Evolutionary conservation across 2,888 invertebrate genomes (phyloP).

Genomic region (Antitype chi): DNA sequence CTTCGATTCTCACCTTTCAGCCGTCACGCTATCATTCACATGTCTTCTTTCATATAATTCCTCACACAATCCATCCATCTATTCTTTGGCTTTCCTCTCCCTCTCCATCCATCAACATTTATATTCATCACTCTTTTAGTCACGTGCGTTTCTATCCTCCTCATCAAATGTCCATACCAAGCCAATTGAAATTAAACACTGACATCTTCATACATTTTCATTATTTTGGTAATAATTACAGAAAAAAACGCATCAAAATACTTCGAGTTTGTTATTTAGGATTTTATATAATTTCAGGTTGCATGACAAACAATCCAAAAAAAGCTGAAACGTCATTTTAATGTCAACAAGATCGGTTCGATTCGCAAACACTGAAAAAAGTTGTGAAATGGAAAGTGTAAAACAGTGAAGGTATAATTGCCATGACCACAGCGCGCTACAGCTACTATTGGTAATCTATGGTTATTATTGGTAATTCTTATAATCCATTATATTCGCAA

Average conservation of each 20-base stretch:
- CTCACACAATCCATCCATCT: no score
- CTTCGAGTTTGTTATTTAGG: not conserved
- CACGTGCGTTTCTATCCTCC: no score
- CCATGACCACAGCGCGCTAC: constrained; percentile 12
- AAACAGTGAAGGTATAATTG: constrained; percentile 20
- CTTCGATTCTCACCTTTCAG: no score
- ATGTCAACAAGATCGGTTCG: not conserved
- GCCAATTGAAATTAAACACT: not conserved
- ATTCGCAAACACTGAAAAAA: constrained; percentile 7
- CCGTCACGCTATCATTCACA: no score
- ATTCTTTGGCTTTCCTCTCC: no score
- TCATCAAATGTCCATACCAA: no score
- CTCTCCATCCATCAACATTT: no score
- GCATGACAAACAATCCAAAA: not conserved
- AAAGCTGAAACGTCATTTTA: not conserved
- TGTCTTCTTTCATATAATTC: no score
- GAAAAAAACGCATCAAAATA: not conserved
- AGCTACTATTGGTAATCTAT: constrained; percentile 30
- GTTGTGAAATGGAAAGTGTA: constrained; percentile 21
- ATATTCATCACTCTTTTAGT: no score
- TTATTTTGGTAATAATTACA: not conserved
- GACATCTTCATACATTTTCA: not conserved
- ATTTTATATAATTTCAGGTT: not conserved
- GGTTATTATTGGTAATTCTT: constrained; percentile 37
- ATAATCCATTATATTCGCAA: constrained; percentile 39